Conservation (phyloP, 2,888 invertebrate genomes). For the Theristus sp. region DNA sequence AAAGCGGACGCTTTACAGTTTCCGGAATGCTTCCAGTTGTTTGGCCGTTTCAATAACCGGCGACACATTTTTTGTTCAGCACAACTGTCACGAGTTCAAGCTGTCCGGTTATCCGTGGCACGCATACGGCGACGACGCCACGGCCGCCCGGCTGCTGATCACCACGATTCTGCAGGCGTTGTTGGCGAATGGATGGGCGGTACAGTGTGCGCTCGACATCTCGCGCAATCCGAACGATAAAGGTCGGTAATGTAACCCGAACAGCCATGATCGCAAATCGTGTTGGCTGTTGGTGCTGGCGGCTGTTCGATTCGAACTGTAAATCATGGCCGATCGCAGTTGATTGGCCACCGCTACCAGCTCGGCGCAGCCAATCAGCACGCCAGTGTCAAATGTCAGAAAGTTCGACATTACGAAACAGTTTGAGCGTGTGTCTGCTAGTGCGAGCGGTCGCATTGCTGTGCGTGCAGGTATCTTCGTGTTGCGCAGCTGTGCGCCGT, state of each 20-base stretch:
- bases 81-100: constrained; percentile 4
- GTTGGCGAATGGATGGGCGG: background rate
- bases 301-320: background rate
- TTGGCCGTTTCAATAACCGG: too few species aligned
- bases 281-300: background rate
- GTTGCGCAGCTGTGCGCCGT: constrained; percentile 4
- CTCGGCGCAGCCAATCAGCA: too few species aligned
- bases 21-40: too few species aligned
- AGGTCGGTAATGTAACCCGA: too few species aligned
- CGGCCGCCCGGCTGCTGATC: constrained; percentile 4
- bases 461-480: constrained; percentile 7
- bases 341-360: too few species aligned
- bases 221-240: constrained; percentile 3
- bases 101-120: constrained; percentile 7
- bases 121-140: constrained; percentile 4
- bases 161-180: constrained; percentile 1
- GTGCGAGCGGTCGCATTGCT: background rate
- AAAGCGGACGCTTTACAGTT: background rate
- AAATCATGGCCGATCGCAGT: too few species aligned
- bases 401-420: too few species aligned
- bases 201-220: constrained; percentile 3
- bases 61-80: background rate
- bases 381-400: too few species aligned
- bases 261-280: background rate
- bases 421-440: background rate